phyloP scores from a whole-genome alignment of 2,113 vertebrate species.

The Gymnobelideus leadbeateri region DNA sequence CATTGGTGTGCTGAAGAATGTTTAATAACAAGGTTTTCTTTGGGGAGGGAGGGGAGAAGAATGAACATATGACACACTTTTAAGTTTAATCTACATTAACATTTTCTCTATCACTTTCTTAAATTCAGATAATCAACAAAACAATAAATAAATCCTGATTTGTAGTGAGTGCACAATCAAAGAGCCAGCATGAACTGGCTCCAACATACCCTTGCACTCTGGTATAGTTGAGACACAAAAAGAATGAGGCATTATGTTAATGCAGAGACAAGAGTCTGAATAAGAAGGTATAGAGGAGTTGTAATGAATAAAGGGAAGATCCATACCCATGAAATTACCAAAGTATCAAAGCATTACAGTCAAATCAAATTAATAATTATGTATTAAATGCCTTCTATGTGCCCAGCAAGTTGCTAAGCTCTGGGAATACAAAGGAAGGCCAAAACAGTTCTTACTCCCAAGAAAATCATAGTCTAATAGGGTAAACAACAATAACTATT shows the following conservation, averaged over 20 bases:
- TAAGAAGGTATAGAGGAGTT: neutral
- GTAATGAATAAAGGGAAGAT: neutral
- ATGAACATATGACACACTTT: no score
- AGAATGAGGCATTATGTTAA: neutral
- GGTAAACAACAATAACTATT: neutral
- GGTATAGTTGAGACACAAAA: neutral
- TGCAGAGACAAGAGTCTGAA: neutral
- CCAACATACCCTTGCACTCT: neutral
- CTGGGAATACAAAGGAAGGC: neutral
- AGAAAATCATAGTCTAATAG: neutral
- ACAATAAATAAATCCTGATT: no score
- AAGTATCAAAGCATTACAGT: neutral
- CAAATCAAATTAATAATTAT: neutral
- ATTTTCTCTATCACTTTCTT: no score
- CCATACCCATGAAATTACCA: neutral
- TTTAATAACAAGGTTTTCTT: no score
- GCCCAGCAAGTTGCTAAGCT: no score
- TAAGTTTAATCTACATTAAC: no score
- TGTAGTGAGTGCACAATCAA: no score
- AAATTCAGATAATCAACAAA: no score
- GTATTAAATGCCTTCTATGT: no score
- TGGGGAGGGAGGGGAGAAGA: no score
- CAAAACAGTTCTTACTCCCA: neutral
- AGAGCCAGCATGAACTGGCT: no score
- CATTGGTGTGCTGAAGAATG: no score